These are phyloP conservation scores for Drosophila helvetica DNA, from an alignment of 2,888 invertebrate species.

Conservation along the genomic window DNA sequence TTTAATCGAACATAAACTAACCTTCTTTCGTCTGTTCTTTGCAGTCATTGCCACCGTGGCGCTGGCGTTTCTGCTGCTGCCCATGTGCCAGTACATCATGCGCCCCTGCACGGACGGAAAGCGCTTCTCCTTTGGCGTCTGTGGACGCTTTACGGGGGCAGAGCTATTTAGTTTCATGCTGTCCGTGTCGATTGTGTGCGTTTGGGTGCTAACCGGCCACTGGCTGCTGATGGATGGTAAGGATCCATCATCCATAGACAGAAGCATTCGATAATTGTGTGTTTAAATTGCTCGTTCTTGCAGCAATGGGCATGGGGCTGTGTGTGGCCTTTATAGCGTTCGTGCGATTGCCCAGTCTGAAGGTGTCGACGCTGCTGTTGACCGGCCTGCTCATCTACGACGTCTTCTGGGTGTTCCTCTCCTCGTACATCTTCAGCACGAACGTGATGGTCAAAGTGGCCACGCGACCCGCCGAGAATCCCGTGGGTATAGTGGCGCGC, in stretches of 20 bases:
- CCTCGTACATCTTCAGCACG: conserved; percentile 98
- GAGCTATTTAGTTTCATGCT: conserved; percentile 96
- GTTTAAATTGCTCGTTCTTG: background rate
- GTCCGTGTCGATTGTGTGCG: conserved; percentile 96
- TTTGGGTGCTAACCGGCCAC: conserved; percentile 99
- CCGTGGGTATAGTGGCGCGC: conserved; percentile 96
- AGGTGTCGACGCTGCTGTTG: conserved; percentile 96
- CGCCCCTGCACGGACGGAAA: conserved; percentile 92
- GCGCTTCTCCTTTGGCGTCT: conserved; percentile 94
- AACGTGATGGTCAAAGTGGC: conserved; percentile 99
- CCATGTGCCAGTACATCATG: conserved; percentile 98
- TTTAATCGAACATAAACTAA: conserved; percentile 34
- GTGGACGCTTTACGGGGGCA: conserved; percentile 97
- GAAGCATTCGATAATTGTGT: background rate
- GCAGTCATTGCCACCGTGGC: conserved; percentile 98
- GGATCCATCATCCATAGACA: conserved; percentile 41
- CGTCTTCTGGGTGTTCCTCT: conserved; percentile 99
- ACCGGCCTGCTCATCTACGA: conserved; percentile 97
- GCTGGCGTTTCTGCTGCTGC: conserved; percentile 96
- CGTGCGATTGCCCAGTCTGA: conserved; percentile 96
- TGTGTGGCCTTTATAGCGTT: conserved; percentile 99
- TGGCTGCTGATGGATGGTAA: conserved; percentile 98
- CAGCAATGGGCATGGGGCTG: conserved; percentile 98
- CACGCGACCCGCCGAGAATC: conserved; percentile 94
- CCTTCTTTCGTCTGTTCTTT: conserved; percentile 57